phyloP scores from a whole-genome alignment of 2,888 invertebrate species.

The Lamellibrachia satsuma region DNA sequence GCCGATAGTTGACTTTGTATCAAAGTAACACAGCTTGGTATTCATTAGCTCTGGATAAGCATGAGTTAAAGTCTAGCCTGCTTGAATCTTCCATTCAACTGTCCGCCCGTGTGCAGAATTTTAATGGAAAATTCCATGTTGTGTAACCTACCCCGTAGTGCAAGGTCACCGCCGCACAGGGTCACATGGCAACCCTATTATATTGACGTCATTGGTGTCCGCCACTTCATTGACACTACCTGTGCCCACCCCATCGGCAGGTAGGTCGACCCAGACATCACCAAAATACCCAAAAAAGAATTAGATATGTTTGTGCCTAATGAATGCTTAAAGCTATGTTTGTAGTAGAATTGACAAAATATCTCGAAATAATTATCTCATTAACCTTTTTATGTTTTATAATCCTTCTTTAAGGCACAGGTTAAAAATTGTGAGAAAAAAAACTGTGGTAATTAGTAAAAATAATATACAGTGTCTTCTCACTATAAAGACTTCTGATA shows the following conservation, averaged over 20 bases:
- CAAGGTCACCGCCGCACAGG: constrained; percentile 33
- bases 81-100: constrained; percentile 1
- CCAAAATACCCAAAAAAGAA: background rate
- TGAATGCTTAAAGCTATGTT: too few species aligned
- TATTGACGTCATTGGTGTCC: background rate
- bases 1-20: too few species aligned
- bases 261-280: background rate
- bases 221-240: background rate
- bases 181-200: constrained; percentile 18
- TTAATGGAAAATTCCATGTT: constrained; percentile 19
- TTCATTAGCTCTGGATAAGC: background rate
- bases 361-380: too few species aligned
- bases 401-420: too few species aligned
- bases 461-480: too few species aligned
- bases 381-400: too few species aligned
- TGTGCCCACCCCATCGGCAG: background rate
- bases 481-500: too few species aligned
- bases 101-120: background rate
- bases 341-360: too few species aligned
- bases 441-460: too few species aligned
- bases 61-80: background rate
- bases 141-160: constrained; percentile 24
- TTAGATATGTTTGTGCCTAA: too few species aligned
- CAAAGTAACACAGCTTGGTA: too few species aligned
- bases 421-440: too few species aligned